phyloP scores from a whole-genome alignment of 2,888 invertebrate genomes.

The Cheilosia vulpina region DNA sequence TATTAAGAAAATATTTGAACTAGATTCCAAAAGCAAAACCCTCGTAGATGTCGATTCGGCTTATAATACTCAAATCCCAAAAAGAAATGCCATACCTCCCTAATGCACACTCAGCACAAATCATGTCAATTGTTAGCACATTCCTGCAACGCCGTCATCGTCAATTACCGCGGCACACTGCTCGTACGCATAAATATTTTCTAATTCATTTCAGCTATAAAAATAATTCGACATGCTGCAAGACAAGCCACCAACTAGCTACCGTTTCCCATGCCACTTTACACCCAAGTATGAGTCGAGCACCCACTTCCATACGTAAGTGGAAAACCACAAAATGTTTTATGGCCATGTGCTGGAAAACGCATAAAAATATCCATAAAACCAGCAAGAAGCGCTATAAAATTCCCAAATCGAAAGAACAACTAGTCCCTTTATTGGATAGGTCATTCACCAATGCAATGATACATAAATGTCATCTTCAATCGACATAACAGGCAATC shows the following conservation, averaged over 20 bases:
- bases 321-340: constrained; percentile 41
- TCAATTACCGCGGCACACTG: constrained; percentile 20
- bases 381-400: constrained; percentile 32
- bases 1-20: too few relatives aligned
- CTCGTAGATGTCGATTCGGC: too few relatives aligned
- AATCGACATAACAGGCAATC: constrained; percentile 44
- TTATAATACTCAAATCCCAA: not conserved
- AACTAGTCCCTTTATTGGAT: constrained; percentile 5
- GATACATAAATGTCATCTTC: constrained; percentile 65
- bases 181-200: constrained; percentile 33
- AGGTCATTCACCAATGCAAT: constrained; percentile 42
- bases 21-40: too few relatives aligned
- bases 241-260: constrained; percentile 47
- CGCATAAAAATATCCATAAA: constrained; percentile 67
- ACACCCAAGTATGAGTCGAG: constrained; percentile 17
- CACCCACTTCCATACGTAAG: constrained; percentile 27
- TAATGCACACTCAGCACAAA: not conserved
- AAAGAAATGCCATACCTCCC: not conserved
- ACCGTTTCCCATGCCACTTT: constrained; percentile 45
- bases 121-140: not conserved
- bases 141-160: constrained; percentile 7
- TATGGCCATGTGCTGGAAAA: constrained; percentile 33
- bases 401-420: constrained; percentile 26
- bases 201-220: constrained; percentile 33
- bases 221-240: constrained; percentile 53